Evolutionary conservation across 2,797 vertebrate species (phyloP).

Genomic region (Anguilla megastoma): DNA sequence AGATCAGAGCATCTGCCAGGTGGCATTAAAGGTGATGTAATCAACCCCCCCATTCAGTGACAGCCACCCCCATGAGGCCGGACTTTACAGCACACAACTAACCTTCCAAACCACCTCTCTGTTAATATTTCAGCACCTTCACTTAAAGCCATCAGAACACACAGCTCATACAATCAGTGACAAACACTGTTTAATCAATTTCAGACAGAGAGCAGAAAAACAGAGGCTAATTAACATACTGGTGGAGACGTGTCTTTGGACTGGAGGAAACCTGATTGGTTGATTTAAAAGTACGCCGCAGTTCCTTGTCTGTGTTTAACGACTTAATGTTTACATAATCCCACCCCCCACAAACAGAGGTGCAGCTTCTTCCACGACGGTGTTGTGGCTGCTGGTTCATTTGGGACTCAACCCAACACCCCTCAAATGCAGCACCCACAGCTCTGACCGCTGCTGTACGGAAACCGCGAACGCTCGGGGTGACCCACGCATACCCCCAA

Average conservation of each 20-base stretch:
- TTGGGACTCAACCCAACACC: not conserved
- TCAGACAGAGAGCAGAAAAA: too few species aligned
- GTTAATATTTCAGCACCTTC: not conserved
- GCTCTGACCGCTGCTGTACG: not conserved
- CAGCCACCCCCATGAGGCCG: conserved; percentile 28
- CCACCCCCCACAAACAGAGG: not conserved
- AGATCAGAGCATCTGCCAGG: not conserved
- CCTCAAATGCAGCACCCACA: not conserved
- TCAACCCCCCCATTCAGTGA: not conserved
- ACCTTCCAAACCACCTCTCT: not conserved
- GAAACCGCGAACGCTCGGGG: not conserved
- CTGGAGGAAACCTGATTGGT: not conserved
- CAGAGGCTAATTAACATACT: not conserved
- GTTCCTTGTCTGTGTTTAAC: not conserved
- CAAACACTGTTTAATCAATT: not conserved
- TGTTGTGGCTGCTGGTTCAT: not conserved
- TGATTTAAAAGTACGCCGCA: not conserved
- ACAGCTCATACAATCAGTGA: not conserved
- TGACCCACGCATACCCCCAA: not conserved
- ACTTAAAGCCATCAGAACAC: not conserved
- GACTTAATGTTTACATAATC: not conserved
- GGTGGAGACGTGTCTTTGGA: not conserved
- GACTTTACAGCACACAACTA: not conserved
- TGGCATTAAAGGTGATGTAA: not conserved
- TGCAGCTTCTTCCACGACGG: not conserved